Conservation (phyloP, 2,888 invertebrate genomes). For the Aphidius colemani region DNA sequence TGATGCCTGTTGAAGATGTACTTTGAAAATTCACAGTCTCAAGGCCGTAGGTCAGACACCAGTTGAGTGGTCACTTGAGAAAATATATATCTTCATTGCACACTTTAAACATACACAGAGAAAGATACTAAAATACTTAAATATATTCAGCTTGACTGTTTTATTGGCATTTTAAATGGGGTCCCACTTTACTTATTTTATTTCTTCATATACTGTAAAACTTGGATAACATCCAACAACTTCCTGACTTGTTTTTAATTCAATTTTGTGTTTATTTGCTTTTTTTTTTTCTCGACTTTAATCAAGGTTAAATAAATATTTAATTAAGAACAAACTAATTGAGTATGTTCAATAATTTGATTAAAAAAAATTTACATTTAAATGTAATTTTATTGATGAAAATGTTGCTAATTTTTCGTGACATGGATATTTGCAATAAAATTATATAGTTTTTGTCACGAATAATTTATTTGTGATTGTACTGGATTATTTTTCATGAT, state of each 20-base stretch:
- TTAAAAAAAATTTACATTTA: neutral
- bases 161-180: slow-evolving; percentile 11
- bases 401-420: too few relatives aligned
- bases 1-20: neutral
- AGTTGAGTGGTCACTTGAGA: neutral
- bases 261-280: too few relatives aligned
- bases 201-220: neutral
- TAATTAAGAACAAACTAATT: too few relatives aligned
- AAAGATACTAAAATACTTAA: neutral
- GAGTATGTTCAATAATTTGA: neutral
- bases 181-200: neutral
- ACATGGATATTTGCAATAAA: too few relatives aligned
- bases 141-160: neutral
- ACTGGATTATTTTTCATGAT: too few relatives aligned
- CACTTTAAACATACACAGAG: neutral
- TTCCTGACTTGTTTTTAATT: neutral
- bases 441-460: too few relatives aligned
- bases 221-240: neutral
- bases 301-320: neutral
- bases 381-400: too few relatives aligned
- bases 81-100: slow-evolving; percentile 11
- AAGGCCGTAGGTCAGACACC: slow-evolving; percentile 10
- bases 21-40: slow-evolving; percentile 4
- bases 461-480: too few relatives aligned
- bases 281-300: too few relatives aligned